These are phyloP conservation scores for Brachyistius frenatus DNA, from an alignment of 2,113 vertebrate genomes.

Conservation along the genomic window DNA sequence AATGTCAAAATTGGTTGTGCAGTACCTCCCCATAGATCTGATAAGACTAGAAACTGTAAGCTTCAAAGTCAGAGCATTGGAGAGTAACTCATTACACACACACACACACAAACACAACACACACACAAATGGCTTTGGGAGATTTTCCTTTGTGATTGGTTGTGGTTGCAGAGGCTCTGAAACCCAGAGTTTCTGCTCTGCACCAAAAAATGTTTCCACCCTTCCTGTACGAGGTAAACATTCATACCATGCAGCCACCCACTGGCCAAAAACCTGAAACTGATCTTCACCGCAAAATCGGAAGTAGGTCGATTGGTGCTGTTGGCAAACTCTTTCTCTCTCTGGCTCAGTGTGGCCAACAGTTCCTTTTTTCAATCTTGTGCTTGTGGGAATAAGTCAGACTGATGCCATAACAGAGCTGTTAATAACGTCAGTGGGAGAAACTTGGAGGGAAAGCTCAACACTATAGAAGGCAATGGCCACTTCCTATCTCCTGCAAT, in stretches of 20 bases:
- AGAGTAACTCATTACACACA: constrained; percentile 29
- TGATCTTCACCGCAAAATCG: constrained; percentile 58
- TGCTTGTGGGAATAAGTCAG: constrained; percentile 52
- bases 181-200: constrained; percentile 41
- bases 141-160: constrained; percentile 49
- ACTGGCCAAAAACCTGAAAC: constrained; percentile 59
- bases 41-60: constrained; percentile 40
- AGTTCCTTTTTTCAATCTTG: constrained; percentile 57
- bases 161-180: constrained; percentile 47
- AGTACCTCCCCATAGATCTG: constrained; percentile 24
- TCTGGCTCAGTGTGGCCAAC: constrained; percentile 49
- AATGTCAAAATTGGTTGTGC: constrained; percentile 15
- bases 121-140: constrained; percentile 36
- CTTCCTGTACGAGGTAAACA: constrained; percentile 60
- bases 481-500: constrained; percentile 14
- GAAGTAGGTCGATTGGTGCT: constrained; percentile 69
- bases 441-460: constrained; percentile 43
- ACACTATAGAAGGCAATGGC: constrained; percentile 34
- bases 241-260: constrained; percentile 37
- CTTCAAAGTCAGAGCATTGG: constrained; percentile 43
- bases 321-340: constrained; percentile 51
- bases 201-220: constrained; percentile 45
- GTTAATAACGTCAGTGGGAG: constrained; percentile 62
- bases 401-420: constrained; percentile 44
- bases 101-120: constrained; percentile 22